A percentile compares a stretch with the other conserved stretches of the same genome.
Evolutionary conservation across 2,888 invertebrate species (phyloP).

Genomic region (Seira musarum): DNA sequence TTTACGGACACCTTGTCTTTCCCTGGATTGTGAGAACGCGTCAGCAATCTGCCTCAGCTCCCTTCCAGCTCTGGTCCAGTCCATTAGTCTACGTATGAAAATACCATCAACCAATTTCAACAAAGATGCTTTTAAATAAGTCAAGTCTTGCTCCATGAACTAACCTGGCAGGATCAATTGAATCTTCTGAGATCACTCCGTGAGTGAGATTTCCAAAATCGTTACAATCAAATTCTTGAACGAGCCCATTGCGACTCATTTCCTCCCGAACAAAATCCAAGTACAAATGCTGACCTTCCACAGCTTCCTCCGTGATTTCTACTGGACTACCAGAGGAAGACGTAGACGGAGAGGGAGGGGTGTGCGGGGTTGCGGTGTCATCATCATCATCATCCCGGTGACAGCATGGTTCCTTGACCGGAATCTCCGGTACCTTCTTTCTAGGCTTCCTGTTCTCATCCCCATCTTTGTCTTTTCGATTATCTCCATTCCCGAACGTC

Average conservation of each 20-base stretch:
- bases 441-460: background rate
- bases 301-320: constrained; percentile 61
- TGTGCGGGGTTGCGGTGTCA: background rate
- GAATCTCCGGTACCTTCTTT: background rate
- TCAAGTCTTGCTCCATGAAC: no score
- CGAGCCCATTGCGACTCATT: constrained; percentile 54
- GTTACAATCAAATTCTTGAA: constrained; percentile 8
- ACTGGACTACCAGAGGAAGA: constrained; percentile 18
- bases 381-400: constrained; percentile 18
- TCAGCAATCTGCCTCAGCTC: constrained; percentile 74
- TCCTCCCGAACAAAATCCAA: constrained; percentile 64
- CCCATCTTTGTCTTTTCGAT: constrained; percentile 1
- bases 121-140: no score
- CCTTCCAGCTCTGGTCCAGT: constrained; percentile 72
- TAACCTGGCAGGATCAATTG: constrained; percentile 40
- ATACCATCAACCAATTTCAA: constrained; percentile 1
- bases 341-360: background rate
- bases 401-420: background rate
- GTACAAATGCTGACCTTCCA: constrained; percentile 64
- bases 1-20: constrained; percentile 74
- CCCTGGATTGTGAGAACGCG: constrained; percentile 75
- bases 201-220: no score
- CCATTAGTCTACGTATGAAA: constrained; percentile 39
- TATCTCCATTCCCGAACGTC: constrained; percentile 47
- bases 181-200: background rate